These are phyloP conservation scores for Agrotis clavis DNA, from an alignment of 2,888 invertebrate species.

Conservation along the genomic window DNA sequence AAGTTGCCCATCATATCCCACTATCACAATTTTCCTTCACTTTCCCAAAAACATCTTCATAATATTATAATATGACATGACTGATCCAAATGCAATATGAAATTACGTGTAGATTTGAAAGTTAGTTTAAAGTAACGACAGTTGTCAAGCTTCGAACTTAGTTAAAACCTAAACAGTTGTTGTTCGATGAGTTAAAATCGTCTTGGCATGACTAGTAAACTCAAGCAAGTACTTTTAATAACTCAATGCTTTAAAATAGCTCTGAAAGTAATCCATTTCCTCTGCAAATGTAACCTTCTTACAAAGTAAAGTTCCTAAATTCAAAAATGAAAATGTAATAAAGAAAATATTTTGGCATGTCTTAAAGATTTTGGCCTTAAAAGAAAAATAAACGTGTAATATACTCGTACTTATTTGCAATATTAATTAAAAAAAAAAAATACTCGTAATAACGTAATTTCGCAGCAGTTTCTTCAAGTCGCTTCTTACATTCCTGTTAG, in stretches of 20 bases:
- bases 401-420: neutral
- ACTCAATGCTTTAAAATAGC: neutral
- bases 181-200: neutral
- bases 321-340: constrained; percentile 5
- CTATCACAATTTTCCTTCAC: neutral
- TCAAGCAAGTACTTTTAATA: neutral
- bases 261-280: too few species aligned
- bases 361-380: neutral
- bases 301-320: neutral
- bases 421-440: constrained; percentile 1
- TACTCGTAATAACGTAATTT: constrained; percentile 12
- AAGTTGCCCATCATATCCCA: neutral
- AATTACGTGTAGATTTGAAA: constrained; percentile 6
- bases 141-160: constrained; percentile 12
- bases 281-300: neutral
- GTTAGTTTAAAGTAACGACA: neutral
- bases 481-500: constrained; percentile 35
- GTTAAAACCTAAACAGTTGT: constrained; percentile 8
- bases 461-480: constrained; percentile 2
- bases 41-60: neutral
- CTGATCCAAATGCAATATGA: constrained; percentile 1
- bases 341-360: neutral
- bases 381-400: neutral
- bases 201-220: neutral
- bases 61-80: neutral